These are phyloP conservation scores for Drosophila pegasa DNA, from an alignment of 2,888 invertebrate genomes.

Conservation along the genomic window DNA sequence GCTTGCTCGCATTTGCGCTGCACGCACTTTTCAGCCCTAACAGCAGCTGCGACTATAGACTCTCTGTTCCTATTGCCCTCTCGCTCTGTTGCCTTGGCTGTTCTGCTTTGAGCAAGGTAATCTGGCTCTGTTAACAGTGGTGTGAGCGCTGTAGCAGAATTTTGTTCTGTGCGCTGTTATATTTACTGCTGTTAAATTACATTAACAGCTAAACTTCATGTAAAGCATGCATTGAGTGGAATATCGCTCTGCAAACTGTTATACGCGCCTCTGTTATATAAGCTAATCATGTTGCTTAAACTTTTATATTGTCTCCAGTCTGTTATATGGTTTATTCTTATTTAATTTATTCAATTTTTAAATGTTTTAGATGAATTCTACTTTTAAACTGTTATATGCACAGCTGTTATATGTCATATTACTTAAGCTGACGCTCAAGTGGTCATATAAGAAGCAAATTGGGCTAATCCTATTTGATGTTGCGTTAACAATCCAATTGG, in stretches of 20 bases:
- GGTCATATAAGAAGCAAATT: too few species aligned
- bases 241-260: neutral
- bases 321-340: neutral
- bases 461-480: too few species aligned
- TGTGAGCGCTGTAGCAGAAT: neutral
- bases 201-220: neutral
- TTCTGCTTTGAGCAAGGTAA: neutral
- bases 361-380: too few species aligned
- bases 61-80: constrained; percentile 6
- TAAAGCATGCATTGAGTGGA: neutral
- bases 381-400: neutral
- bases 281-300: too few species aligned
- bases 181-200: neutral
- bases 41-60: constrained; percentile 16
- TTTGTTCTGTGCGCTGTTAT: neutral
- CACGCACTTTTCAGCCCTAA: constrained; percentile 21
- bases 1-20: constrained; percentile 1
- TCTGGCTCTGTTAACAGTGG: neutral
- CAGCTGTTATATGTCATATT: too few species aligned
- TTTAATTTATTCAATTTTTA: neutral
- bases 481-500: too few species aligned
- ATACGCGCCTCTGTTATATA: neutral
- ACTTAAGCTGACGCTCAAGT: too few species aligned
- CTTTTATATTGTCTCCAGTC: neutral
- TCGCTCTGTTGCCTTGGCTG: neutral